Percentiles rank a stretch among this genome's conserved stretches.
Evolutionary conservation across 2,113 vertebrate species (phyloP).

Genomic region (Takifugu bimaculatus): DNA sequence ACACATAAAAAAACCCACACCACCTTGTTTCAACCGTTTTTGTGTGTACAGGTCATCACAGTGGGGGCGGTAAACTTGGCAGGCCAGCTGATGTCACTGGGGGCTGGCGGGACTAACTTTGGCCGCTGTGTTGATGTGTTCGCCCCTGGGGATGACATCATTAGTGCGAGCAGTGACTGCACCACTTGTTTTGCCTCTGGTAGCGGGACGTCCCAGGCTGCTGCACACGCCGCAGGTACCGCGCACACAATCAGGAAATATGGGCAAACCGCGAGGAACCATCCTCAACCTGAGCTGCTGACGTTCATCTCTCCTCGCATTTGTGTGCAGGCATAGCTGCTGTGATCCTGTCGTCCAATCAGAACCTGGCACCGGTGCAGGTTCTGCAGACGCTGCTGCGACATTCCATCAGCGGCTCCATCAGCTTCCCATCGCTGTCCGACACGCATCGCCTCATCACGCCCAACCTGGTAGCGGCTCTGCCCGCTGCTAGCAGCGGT

Average conservation of each 20-base stretch:
- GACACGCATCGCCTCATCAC: constrained; percentile 75
- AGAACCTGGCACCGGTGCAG: constrained; percentile 66
- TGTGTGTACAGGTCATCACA: constrained; percentile 80
- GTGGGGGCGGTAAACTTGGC: constrained; percentile 81
- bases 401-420: constrained; percentile 69
- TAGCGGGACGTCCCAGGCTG: constrained; percentile 87
- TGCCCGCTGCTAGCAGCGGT: constrained; percentile 48
- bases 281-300: too few species aligned
- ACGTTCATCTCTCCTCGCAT: background rate
- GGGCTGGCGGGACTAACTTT: constrained; percentile 81
- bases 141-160: constrained; percentile 85
- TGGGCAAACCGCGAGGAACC: background rate
- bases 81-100: constrained; percentile 79
- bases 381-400: constrained; percentile 79
- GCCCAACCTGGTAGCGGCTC: constrained; percentile 75
- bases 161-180: constrained; percentile 87
- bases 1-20: background rate
- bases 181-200: constrained; percentile 82
- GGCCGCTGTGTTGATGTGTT: constrained; percentile 88
- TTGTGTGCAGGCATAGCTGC: constrained; percentile 74
- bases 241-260: background rate
- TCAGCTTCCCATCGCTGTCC: constrained; percentile 73
- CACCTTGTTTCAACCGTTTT: background rate
- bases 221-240: constrained; percentile 82
- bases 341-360: constrained; percentile 74